A percentile compares a stretch with the other conserved stretches of the same genome.
Evolutionary conservation across 2,888 invertebrate species (phyloP).

Genomic region (Caenorhabditis macrosperma): DNA sequence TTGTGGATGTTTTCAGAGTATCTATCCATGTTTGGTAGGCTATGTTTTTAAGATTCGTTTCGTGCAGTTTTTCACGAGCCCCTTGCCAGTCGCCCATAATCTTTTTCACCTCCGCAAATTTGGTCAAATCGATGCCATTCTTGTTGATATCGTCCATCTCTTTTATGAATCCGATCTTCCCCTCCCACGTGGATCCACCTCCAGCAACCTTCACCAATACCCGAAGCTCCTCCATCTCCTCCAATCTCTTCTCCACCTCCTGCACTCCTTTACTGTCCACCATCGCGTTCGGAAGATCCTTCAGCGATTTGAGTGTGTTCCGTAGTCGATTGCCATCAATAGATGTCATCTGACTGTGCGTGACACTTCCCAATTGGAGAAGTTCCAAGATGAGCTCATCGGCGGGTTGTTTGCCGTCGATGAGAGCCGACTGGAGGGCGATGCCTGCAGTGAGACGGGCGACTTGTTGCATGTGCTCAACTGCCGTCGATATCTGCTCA

Average conservation of each 20-base stretch:
- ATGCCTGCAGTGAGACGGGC: conserved; percentile 19
- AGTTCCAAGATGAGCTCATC: conserved; percentile 6
- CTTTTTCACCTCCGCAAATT: too few relatives aligned
- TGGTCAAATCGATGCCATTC: too few relatives aligned
- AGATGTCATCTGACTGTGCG: background rate
- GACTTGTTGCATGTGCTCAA: background rate
- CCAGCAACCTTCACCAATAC: background rate
- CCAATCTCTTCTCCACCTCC: background rate
- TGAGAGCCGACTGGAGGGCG: background rate
- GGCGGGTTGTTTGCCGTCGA: background rate
- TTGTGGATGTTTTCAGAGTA: too few relatives aligned
- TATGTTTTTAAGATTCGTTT: too few relatives aligned
- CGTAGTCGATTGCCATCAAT: background rate
- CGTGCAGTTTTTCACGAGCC: too few relatives aligned
- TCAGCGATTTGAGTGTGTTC: background rate
- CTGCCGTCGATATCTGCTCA: background rate
- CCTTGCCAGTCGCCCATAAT: too few relatives aligned
- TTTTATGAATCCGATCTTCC: background rate
- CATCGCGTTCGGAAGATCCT: background rate
- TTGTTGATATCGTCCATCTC: background rate
- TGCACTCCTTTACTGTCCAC: background rate
- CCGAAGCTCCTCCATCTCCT: background rate
- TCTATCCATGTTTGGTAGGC: too few relatives aligned
- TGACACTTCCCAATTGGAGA: conserved; percentile 7
- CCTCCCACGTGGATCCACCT: background rate